A percentile compares a stretch with the other conserved stretches of the same genome.
Evolutionary conservation across 2,113 vertebrate species (phyloP).

Genomic region (Chlamydotis undulata): DNA sequence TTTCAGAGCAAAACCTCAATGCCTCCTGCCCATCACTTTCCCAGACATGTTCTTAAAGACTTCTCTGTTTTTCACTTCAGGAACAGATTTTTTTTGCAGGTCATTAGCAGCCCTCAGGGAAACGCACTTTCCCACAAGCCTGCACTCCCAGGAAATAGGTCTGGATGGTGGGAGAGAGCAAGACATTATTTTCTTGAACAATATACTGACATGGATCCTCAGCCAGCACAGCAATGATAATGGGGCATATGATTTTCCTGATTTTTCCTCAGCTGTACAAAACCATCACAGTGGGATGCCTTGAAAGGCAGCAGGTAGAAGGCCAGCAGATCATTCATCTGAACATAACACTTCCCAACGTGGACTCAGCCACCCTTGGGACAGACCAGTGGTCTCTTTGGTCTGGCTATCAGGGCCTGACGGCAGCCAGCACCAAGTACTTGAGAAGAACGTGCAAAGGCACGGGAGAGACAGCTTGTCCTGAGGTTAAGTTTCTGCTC

Average conservation of each 20-base stretch:
- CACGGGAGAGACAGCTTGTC: background rate
- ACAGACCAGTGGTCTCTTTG: background rate
- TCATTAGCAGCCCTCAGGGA: background rate
- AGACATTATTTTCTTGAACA: background rate
- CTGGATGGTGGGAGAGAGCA: background rate
- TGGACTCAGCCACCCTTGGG: background rate
- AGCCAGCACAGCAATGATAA: background rate
- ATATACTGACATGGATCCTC: rapidly evolving
- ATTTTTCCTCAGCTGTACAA: background rate
- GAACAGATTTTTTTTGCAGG: background rate
- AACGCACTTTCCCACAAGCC: background rate
- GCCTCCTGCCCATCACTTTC: background rate
- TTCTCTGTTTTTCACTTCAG: background rate
- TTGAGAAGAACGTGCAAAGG: background rate
- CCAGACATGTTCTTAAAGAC: background rate
- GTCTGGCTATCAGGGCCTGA: background rate
- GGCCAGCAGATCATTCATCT: background rate
- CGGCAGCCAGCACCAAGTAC: background rate
- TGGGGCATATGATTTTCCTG: rapidly evolving
- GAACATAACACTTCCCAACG: background rate
- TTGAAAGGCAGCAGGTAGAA: background rate
- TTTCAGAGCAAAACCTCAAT: background rate
- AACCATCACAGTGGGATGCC: background rate
- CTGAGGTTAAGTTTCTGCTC: background rate
- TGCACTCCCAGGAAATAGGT: rapidly evolving